Conservation (phyloP, 2,113 vertebrate species). For the Mastomys natalensis region DNA sequence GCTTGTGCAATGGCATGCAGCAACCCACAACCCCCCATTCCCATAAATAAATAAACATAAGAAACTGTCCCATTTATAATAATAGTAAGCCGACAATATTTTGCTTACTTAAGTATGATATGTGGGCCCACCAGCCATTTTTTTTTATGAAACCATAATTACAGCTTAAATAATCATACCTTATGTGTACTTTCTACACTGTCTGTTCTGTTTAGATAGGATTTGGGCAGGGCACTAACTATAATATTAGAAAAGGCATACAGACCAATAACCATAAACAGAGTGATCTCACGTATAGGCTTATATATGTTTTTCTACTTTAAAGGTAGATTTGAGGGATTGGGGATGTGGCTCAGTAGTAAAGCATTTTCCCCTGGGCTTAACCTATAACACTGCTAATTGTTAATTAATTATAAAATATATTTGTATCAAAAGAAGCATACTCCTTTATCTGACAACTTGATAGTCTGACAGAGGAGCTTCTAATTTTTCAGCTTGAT, state of each 20-base stretch:
- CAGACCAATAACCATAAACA: neutral
- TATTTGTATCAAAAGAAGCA: constrained; percentile 37
- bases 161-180: constrained; percentile 26
- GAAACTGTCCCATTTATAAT: neutral
- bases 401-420: neutral
- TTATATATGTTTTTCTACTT: neutral
- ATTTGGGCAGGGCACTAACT: neutral
- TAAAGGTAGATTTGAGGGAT: constrained; percentile 9
- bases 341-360: neutral
- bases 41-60: constrained; percentile 9
- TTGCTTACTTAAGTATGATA: constrained; percentile 32
- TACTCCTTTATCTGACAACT: neutral
- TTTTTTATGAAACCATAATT: neutral
- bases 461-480: neutral
- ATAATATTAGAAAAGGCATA: neutral
- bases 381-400: neutral
- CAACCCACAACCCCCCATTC: neutral
- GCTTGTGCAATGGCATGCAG: neutral
- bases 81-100: neutral
- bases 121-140: neutral
- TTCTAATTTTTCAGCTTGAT: neutral
- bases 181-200: neutral
- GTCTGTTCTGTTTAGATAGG: neutral
- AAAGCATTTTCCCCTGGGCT: neutral
- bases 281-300: neutral